A percentile compares a stretch with the other conserved stretches of the same genome.
Conservation (phyloP, 2,888 invertebrate species). For the Papilio demoleus region DNA sequence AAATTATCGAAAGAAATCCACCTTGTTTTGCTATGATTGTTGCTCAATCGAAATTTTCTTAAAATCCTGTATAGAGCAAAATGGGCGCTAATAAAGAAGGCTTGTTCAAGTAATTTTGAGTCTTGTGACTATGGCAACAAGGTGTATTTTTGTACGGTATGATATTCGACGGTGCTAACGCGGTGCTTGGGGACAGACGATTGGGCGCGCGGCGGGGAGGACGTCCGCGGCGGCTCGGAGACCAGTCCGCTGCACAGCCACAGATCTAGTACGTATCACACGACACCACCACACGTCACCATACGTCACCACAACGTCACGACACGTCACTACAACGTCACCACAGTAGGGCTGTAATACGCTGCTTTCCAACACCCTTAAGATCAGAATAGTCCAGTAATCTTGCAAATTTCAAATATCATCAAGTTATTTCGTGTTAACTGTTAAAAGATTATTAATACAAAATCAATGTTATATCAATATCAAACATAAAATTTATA, state of each 20-base stretch:
- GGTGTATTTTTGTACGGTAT: constrained; percentile 32
- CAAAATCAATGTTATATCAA: not conserved
- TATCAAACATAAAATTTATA: not conserved
- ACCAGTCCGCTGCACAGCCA: constrained; percentile 93
- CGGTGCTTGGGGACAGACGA: constrained; percentile 79
- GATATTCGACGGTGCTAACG: constrained; percentile 51
- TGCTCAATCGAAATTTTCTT: not conserved
- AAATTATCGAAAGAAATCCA: constrained; percentile 12
- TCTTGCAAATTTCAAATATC: not conserved
- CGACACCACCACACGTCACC: not conserved
- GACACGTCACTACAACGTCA: constrained; percentile 31
- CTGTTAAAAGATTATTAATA: not conserved
- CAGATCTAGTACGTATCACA: constrained; percentile 90
- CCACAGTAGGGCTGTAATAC: no score
- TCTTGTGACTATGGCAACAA: not conserved
- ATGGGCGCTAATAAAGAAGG: not conserved
- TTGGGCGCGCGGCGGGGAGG: constrained; percentile 78
- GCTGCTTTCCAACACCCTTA: not conserved
- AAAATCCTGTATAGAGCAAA: not conserved
- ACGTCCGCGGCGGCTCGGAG: constrained; percentile 86
- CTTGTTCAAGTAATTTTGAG: not conserved
- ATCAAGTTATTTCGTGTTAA: not conserved
- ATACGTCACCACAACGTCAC: constrained; percentile 1
- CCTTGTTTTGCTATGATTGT: constrained; percentile 35
- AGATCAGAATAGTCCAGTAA: not conserved